Conservation (phyloP, 2,888 invertebrate species). For the Anoplius nigerrimus region DNA sequence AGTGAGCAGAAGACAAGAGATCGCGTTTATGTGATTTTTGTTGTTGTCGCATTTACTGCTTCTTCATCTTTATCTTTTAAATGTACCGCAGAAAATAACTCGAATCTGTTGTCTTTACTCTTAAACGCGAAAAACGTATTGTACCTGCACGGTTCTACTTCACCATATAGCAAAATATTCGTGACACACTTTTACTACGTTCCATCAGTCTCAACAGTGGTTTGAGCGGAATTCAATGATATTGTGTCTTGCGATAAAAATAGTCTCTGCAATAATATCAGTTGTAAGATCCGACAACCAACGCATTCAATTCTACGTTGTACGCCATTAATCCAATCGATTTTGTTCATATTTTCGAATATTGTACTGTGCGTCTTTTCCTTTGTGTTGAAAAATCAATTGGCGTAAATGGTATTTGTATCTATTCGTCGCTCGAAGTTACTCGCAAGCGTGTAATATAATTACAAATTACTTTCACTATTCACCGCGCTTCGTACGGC, state of each 20-base stretch:
- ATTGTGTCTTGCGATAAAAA: conserved; percentile 29
- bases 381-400: no score
- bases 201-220: conserved; percentile 52
- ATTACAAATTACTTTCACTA: no score
- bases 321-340: not conserved
- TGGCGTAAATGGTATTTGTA: no score
- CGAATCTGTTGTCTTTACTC: not conserved
- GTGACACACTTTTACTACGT: conserved; percentile 36
- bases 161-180: conserved; percentile 20
- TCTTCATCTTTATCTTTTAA: conserved; percentile 21
- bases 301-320: not conserved
- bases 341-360: not conserved
- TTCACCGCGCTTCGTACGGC: not conserved
- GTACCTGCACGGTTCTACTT: not conserved
- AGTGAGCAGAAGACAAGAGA: conserved; percentile 33
- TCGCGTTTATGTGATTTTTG: conserved; percentile 18
- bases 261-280: not conserved
- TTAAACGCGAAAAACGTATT: not conserved
- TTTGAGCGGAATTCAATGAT: conserved; percentile 40
- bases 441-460: not conserved
- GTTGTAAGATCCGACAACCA: not conserved
- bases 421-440: not conserved
- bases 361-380: no score
- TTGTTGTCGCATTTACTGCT: conserved; percentile 6
- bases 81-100: conserved; percentile 14